Evolutionary conservation across 2,888 invertebrate species (phyloP).

Genomic region (Suillia variegata): DNA sequence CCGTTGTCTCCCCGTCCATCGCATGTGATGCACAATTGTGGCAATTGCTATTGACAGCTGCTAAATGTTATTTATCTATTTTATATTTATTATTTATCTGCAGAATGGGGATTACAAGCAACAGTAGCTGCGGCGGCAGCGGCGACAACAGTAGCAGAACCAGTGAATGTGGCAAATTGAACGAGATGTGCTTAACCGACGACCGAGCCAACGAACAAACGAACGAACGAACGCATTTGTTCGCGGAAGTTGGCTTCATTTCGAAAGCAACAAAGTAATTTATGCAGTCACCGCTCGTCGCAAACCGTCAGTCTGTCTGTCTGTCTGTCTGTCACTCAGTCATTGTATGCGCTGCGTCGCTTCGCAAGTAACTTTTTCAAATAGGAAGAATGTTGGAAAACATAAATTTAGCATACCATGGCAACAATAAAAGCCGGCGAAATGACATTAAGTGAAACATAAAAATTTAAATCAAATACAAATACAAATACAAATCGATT

Average conservation of each 20-base stretch:
- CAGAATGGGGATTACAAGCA: not conserved
- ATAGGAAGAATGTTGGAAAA: slow-evolving; percentile 13
- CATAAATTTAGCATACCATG: slow-evolving; percentile 20
- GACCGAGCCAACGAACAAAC: too few species aligned
- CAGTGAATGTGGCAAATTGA: slow-evolving; percentile 35
- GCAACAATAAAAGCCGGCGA: too few species aligned
- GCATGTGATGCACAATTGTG: slow-evolving; percentile 26
- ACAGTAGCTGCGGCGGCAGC: slow-evolving; percentile 8
- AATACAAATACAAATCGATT: too few species aligned
- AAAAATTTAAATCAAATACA: too few species aligned
- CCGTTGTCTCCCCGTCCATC: too few species aligned
- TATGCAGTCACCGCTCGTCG: slow-evolving; percentile 19
- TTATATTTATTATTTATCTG: slow-evolving; percentile 16
- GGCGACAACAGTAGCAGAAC: not conserved
- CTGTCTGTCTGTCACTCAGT: not conserved
- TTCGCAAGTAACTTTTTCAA: too few species aligned
- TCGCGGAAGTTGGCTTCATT: not conserved
- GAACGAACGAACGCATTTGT: too few species aligned
- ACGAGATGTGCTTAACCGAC: slow-evolving; percentile 5
- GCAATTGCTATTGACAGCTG: slow-evolving; percentile 37
- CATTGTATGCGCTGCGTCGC: too few species aligned
- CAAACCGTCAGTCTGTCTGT: too few species aligned
- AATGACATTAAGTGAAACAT: not conserved
- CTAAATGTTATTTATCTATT: slow-evolving; percentile 15
- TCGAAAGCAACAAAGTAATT: slow-evolving; percentile 15